Evolutionary conservation across 2,888 invertebrate genomes (phyloP).

Genomic region (Peribatodes rhomboidaria): DNA sequence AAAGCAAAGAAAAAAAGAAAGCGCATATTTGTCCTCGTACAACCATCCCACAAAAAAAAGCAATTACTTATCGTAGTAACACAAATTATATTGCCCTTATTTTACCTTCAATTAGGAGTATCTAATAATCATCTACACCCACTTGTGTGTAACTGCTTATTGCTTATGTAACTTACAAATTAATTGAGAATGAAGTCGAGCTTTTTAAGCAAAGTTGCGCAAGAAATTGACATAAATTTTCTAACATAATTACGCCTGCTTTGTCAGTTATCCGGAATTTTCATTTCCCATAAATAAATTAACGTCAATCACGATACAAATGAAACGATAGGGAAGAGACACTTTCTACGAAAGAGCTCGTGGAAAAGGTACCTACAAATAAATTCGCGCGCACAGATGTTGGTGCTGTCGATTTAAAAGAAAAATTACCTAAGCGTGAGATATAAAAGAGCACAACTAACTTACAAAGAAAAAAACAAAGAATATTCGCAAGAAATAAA

Average conservation of each 20-base stretch:
- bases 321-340: constrained; percentile 2
- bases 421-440: constrained; percentile 6
- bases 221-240: neutral
- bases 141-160: too few relatives aligned
- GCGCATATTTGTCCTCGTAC: too few relatives aligned
- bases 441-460: neutral
- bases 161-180: too few relatives aligned
- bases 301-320: neutral
- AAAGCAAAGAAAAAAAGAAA: too few relatives aligned
- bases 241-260: neutral
- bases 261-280: neutral
- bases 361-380: constrained; percentile 2
- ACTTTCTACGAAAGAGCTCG: neutral
- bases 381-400: constrained; percentile 12
- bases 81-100: too few relatives aligned
- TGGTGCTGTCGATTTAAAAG: constrained; percentile 11
- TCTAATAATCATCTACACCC: too few relatives aligned
- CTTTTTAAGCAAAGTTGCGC: too few relatives aligned
- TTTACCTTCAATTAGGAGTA: too few relatives aligned
- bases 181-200: too few relatives aligned
- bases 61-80: too few relatives aligned
- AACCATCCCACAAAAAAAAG: too few relatives aligned
- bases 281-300: constrained; percentile 7
- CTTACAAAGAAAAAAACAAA: neutral
- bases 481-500: constrained; percentile 1